These are phyloP conservation scores for Rhodinocichla rosea DNA, from an alignment of 2,113 vertebrate genomes.

Conservation along the genomic window DNA sequence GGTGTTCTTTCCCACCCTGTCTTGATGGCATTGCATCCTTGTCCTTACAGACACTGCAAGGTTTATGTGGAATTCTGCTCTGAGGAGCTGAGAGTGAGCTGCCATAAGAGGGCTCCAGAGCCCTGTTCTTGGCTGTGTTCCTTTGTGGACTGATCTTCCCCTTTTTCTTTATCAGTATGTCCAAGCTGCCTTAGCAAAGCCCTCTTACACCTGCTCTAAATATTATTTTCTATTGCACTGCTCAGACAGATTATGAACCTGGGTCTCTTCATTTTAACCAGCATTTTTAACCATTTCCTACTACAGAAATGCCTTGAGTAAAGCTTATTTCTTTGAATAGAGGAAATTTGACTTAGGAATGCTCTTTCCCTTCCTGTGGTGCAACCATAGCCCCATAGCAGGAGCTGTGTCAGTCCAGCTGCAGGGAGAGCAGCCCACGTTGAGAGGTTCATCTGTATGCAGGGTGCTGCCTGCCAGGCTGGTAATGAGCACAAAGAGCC, in stretches of 20 bases:
- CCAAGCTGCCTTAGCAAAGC: not conserved
- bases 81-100: not conserved
- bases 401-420: not conserved
- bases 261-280: not conserved
- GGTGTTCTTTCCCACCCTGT: not conserved
- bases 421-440: not conserved
- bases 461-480: not conserved
- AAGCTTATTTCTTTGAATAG: not conserved
- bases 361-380: not conserved
- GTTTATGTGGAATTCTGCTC: rapidly evolving
- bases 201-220: not conserved
- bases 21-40: not conserved
- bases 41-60: rapidly evolving
- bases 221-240: not conserved
- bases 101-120: slow-evolving; percentile 69
- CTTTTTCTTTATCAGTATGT: not conserved
- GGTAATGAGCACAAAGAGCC: not conserved
- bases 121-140: not conserved
- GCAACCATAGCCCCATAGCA: rapidly evolving
- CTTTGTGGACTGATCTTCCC: not conserved
- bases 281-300: too few relatives aligned
- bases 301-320: not conserved
- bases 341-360: not conserved
- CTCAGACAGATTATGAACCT: not conserved
- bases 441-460: slow-evolving; percentile 11